Conservation (phyloP, 2,888 invertebrate species). For the Coecobrya sp. region DNA sequence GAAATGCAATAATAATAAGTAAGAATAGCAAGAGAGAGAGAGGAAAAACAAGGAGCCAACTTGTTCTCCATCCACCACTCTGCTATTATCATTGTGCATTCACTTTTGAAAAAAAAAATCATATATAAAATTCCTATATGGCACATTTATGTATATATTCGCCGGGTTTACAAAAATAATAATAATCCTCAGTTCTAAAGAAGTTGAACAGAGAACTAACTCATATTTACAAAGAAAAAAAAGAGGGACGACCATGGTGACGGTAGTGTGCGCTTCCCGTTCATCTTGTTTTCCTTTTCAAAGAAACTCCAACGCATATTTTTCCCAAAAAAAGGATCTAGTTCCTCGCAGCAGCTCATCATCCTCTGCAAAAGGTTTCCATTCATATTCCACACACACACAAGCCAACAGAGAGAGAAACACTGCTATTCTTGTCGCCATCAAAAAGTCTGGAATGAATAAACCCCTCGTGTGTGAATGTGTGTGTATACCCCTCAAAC, state of each 20-base stretch:
- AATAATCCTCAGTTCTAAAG: not conserved
- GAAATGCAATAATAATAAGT: constrained; percentile 3
- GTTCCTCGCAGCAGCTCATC: not conserved
- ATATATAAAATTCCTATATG: not conserved
- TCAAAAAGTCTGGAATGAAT: constrained; percentile 46
- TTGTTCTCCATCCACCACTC: constrained; percentile 55
- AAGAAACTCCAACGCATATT: constrained; percentile 40
- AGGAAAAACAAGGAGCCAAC: constrained; percentile 51
- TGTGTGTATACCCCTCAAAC: constrained; percentile 17
- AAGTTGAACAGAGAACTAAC: not conserved
- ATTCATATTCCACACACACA: constrained; percentile 15
- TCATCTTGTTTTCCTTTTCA: constrained; percentile 26
- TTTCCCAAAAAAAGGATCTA: constrained; percentile 21
- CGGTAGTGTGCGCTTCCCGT: not conserved
- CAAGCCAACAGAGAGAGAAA: constrained; percentile 14
- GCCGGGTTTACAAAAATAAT: not conserved
- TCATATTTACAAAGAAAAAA: not conserved
- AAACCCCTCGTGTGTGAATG: not conserved
- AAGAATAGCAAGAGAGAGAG: too few species aligned
- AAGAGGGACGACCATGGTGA: not conserved
- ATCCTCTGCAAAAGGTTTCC: constrained; percentile 42
- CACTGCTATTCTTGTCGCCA: constrained; percentile 14
- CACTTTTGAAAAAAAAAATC: not conserved
- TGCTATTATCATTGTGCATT: not conserved
- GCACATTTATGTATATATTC: not conserved